Evolutionary conservation across 92 coral and sea anemone species (phyloP), one percentile per base, ranked within the genome.

Genomic region (Diadumene lineata): DNA sequence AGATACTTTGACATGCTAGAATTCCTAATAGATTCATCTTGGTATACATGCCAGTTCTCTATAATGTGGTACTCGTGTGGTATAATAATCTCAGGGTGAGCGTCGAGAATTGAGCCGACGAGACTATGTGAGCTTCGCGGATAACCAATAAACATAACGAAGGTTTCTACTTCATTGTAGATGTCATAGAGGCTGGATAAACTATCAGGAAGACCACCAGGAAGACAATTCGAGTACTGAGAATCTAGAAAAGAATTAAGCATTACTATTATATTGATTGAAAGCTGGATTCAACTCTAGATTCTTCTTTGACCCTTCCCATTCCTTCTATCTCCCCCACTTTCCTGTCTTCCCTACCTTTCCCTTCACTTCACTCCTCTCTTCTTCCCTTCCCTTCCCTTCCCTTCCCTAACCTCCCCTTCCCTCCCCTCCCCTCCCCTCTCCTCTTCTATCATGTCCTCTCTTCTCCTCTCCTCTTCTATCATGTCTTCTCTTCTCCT

Each of bases 91-190:
- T 80, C 73, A 11, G 84, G 84, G 65, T 80, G 84, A 0, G 84
- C 84, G 43, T 80, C 84, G 31, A 80, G 50, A 17, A 80, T 50
- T 18, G 84, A 60, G 15, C 79, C 84, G 26, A 80, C 73, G 22
- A 80, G 78, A 19, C 84, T 80, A 66, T 80, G 84, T 11, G 79
- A 71, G 57, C 84, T 80, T 46, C 84, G 46, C 3, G 84, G 84
- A 60, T 80, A 72, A 21, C 84, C 84, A 31, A 80, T 72, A 30
- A 80, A 80, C 80, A 80, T 80, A 0, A 80, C 67, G 34, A 80
- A 80, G 7, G 84, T 80, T 51, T 72, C 73, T 33, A 80, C 79
- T 16, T 53, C 62, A 27, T 80, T 62, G 72, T 80, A 80, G 50
- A 80, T 62, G 18, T 43, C 50, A 25, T 26, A 31, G n/a, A 79